Evolutionary conservation across 1,140 invertebrate species (phyloP).

Genomic region (Sogatella furcifera): DNA sequence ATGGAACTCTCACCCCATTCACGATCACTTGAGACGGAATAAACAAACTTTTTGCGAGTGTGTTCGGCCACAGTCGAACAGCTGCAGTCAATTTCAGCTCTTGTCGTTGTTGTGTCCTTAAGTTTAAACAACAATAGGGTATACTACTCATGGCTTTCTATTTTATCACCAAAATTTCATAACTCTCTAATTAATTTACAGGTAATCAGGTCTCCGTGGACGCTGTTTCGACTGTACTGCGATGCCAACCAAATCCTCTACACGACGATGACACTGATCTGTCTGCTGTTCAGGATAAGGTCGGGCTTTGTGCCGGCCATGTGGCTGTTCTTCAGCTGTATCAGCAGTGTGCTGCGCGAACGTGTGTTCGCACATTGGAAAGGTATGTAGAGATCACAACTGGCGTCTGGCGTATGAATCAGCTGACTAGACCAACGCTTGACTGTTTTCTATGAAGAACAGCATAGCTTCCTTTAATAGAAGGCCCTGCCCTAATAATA

Average conservation of each 20-base stretch:
- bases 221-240: conserved; percentile 46
- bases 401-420: too few relatives aligned
- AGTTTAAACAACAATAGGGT: too few relatives aligned
- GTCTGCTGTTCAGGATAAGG: conserved; percentile 44
- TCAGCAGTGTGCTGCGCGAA: conserved; percentile 28
- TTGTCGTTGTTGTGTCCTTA: too few relatives aligned
- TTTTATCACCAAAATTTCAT: not conserved
- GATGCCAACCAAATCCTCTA: conserved; percentile 49
- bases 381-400: conserved; percentile 36
- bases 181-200: conserved; percentile 22
- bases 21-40: too few relatives aligned
- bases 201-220: conserved; percentile 37
- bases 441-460: too few relatives aligned
- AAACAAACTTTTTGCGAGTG: too few relatives aligned
- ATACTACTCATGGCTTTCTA: not conserved
- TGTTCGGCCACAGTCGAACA: too few relatives aligned
- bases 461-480: too few relatives aligned
- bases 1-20: too few relatives aligned
- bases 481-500: too few relatives aligned
- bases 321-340: conserved; percentile 46
- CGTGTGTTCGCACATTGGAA: conserved; percentile 38
- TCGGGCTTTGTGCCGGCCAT: conserved; percentile 55
- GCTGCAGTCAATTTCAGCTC: too few relatives aligned
- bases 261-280: conserved; percentile 39
- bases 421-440: too few relatives aligned